Evolutionary conservation across 2,797 vertebrate genomes (phyloP), one percentile per base, ranked within the genome.

Genomic region (Fistularia commersonii): DNA sequence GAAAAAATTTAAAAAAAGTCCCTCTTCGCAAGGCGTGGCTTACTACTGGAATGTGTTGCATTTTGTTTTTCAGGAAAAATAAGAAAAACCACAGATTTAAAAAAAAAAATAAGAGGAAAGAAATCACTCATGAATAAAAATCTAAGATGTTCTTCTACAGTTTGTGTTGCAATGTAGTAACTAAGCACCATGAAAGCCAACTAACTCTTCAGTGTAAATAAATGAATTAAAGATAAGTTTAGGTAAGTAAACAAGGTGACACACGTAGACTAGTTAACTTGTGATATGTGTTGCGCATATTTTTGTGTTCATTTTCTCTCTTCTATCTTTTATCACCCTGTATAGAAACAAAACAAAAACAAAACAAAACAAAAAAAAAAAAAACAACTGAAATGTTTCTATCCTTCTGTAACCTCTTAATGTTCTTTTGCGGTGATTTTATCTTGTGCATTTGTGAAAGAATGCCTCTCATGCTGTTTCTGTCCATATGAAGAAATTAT

Each of bases 21-120:
- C 83, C 80, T 80, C 71, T 78, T 76, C 76, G 72, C 80, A 77
- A 75, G 71, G 68, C 76, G 81, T 83, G 84, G 88, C 88, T 88
- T 85, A 84, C 84, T 89, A 90, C 90, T 92, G 90, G 90, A 91
- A 91, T 90, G 89, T 91, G 88, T 90, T 91, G 81, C 88, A 85
- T 88, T 87, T 84, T 88, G 82, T 87, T 90, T 91, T 90, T 81
- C 82, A 84, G 85, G 74, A 87, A 89, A 85, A 64, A 54, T 10
- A 33, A 41, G 48, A 10, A 69, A 87, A 87, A 87, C 52, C 54
- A 76, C 51, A 55, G 36, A 46, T 47, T 8, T 11, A 11, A 56
- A 33, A 11, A 53, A 69, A 66, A 72, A 72, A 79, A 66, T n/a
- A 23, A 23, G 23, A 23, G 4, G 23, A 69, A 60, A 56, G 65